These are phyloP conservation scores for Aspidiotus destructor DNA, from an alignment of 2,888 invertebrate genomes.

Conservation along the genomic window DNA sequence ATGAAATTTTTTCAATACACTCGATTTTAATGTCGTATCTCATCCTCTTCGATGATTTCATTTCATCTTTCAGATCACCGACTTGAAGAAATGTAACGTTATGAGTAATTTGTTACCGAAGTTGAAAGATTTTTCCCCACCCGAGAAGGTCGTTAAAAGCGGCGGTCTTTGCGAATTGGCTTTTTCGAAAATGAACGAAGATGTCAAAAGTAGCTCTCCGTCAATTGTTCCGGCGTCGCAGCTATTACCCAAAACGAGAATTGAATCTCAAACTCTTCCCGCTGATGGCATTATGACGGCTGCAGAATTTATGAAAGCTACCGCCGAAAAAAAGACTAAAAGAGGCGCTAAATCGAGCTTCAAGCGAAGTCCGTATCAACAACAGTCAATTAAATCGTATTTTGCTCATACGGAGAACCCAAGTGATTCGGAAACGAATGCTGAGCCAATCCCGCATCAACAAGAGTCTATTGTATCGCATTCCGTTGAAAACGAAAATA, in stretches of 20 bases:
- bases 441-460: too few relatives aligned
- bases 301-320: conserved; percentile 34
- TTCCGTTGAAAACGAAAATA: background rate
- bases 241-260: background rate
- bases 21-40: background rate
- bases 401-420: conserved; percentile 38
- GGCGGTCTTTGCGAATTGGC: conserved; percentile 14
- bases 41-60: background rate
- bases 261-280: conserved; percentile 3
- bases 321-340: conserved; percentile 34
- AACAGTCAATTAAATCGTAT: conserved; percentile 47
- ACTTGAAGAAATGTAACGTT: conserved; percentile 35
- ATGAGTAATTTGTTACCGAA: conserved; percentile 32
- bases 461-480: too few relatives aligned
- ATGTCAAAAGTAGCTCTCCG: conserved; percentile 9
- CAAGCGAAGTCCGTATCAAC: conserved; percentile 46
- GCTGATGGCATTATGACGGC: conserved; percentile 34
- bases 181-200: conserved; percentile 10
- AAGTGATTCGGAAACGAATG: background rate
- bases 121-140: conserved; percentile 34
- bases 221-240: conserved; percentile 1
- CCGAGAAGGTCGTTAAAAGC: conserved; percentile 24
- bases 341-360: conserved; percentile 44
- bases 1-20: too few relatives aligned
- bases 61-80: conserved; percentile 32